Base-by-base conservation (phyloP, 37 sponge, comb jelly and placozoan genomes). In the Tethya wilhelma region DNA sequence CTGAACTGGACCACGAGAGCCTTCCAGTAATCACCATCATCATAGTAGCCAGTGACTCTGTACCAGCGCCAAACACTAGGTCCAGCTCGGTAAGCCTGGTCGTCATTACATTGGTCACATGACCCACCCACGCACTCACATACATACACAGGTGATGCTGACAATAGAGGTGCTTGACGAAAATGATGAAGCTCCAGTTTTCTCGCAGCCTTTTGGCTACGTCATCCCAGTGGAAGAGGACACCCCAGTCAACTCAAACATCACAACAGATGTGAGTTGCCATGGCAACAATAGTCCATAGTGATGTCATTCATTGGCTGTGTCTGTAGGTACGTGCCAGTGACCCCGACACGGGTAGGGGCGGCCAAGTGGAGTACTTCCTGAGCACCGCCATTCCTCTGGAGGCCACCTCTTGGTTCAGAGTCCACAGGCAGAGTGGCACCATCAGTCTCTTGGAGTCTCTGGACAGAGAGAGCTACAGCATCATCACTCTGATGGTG, bases 151-250 rank as follows among this genome's bases (percentile, higher is more conserved):
- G 59, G 77, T 67, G 3, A 34, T 8, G 12, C 36, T 76, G 37
- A 46, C 46, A 20, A 53, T 87, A 20, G 4, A 45, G 6, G 45
- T 87, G 22, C 11, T 28, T 0, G 82, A 81, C 41, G 77, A 31
- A 41, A 87, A 81, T 69, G 88, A 87, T 45, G 29, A 59, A 9
- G 4, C 53, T 31, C 88, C 88, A 2, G 11, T 3, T 23, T 87
- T 87, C 71, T 34, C 65, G 0, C 57, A 43, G 17, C 74, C 62
- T 28, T 69, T 70, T 57, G 81, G 71, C 44, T 85, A 85, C 34
- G 40, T 73, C 1, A 34, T 78, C 25, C 5, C 63, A 26, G 44
- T 70, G 0, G 25, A 20, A 8, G 86, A 85, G 62, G 64, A 71
- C 26, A 17, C 8, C 8, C 22, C 71, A 44, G 78, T 70, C 25